A percentile compares a stretch with the other conserved stretches of the same genome.
These are phyloP conservation scores for Phataginus tetradactyla DNA, from an alignment of 2,797 vertebrate species.

Conservation along the genomic window DNA sequence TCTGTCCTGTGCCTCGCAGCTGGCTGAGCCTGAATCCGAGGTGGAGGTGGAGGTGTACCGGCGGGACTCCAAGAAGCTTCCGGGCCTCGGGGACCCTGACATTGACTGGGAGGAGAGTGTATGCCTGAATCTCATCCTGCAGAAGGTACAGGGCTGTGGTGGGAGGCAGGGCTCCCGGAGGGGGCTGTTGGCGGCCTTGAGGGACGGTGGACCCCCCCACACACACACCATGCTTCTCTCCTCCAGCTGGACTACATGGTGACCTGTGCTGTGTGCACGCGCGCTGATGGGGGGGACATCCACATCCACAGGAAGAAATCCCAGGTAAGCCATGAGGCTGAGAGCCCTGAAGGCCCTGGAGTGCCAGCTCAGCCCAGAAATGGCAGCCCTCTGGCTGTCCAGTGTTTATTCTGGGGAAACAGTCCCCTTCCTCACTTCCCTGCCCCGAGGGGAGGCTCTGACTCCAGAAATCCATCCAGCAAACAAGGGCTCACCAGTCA, in stretches of 20 bases:
- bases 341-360: neutral
- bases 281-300: constrained; percentile 96
- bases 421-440: neutral
- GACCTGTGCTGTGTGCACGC: constrained; percentile 98
- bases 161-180: neutral
- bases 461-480: rapidly evolving
- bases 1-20: neutral
- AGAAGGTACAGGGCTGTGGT: constrained; percentile 89
- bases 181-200: rapidly evolving
- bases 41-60: constrained; percentile 98
- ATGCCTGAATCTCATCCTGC: constrained; percentile 97
- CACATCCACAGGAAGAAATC: constrained; percentile 98
- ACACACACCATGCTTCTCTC: neutral
- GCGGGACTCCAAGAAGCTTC: constrained; percentile 98
- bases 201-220: neutral
- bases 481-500: no score
- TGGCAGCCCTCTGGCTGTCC: neutral
- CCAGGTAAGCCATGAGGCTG: constrained; percentile 88
- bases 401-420: rapidly evolving
- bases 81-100: constrained; percentile 96
- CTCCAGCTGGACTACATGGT: constrained; percentile 97
- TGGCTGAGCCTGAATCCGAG: constrained; percentile 79
- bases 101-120: constrained; percentile 99
- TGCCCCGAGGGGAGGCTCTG: no score
- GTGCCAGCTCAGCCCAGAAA: rapidly evolving